These are phyloP conservation scores for Tetrax tetrax DNA, from an alignment of 2,113 vertebrate genomes.

Conservation along the genomic window DNA sequence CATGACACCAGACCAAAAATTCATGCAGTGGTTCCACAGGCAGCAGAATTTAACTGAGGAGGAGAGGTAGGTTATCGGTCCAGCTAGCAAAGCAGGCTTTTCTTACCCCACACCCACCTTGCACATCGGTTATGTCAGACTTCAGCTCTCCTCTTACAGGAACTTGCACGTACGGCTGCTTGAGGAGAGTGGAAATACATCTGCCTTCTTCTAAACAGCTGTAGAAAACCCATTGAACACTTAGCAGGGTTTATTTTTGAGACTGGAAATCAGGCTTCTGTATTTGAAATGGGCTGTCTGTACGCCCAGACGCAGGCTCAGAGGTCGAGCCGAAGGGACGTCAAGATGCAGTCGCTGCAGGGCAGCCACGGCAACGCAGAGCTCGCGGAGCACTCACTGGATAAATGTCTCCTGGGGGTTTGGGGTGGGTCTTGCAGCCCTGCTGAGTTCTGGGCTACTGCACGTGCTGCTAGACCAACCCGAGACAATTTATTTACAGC, in stretches of 20 bases:
- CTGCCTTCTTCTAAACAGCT: neutral
- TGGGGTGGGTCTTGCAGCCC: neutral
- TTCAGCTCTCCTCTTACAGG: neutral
- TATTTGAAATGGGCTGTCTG: neutral
- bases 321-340: neutral
- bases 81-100: neutral
- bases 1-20: constrained; percentile 80
- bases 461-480: neutral
- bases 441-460: neutral
- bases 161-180: neutral
- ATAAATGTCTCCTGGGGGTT: accelerated
- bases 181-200: neutral
- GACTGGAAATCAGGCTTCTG: neutral
- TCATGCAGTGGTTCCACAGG: constrained; percentile 89
- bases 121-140: neutral
- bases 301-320: neutral
- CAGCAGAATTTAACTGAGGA: constrained; percentile 87
- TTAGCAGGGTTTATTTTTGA: neutral
- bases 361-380: neutral
- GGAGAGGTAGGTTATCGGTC: constrained; percentile 82
- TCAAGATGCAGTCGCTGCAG: neutral
- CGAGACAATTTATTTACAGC: neutral
- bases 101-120: neutral
- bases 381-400: neutral
- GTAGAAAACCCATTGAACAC: neutral